Base-by-base conservation (phyloP, 2,797 vertebrate genomes). In the Fistularia tabacaria region DNA sequence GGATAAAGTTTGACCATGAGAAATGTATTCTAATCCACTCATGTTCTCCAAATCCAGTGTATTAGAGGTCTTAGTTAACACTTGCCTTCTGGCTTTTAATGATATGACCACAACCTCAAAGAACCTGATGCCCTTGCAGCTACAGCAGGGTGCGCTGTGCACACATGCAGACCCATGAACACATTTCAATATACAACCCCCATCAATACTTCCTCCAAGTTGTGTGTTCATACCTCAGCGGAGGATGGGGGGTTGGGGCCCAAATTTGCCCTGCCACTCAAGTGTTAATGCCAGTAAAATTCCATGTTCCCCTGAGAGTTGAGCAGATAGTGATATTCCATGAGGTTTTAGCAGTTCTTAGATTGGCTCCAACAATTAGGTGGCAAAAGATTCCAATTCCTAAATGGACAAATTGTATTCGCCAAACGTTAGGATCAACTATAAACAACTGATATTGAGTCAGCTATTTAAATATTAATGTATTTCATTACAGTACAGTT, bases 41-140 rank as follows among this genome's bases (percentile, higher is more conserved):
- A 57, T 25, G 25, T 25, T 25, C 25, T 25, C 25, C 25, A 25
- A 25, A 25, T 25, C 25, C 25, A 25, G 25, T 3, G 2, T 25
- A 25, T 25, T 25, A 25, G 25, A 2, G 25, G 25, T 25, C 25
- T 25, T 3, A 25, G 25, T 14, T 13, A 36, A 43, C 49, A 10
- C 48, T 76, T 81, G 79, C 59, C 74, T 67, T 53, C 57, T 51
- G 36, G 41, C 51, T 46, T 57, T 80, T 45, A 54, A 61, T 55
- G 78, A 86, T 44, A 46, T 14, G 47, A 59, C 59, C 36, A 47
- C 76, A 78, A 81, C 82, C 73, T 54, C 61, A 70, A 60, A 70
- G 47, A 57, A 58, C 68, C 42, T 3, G 1, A 62, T 63, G 37
- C 44, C 40, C 25, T 55, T 48, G 1, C 11, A 49, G 41, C 50